Evolutionary conservation across 2,113 vertebrate species (phyloP).

Genomic region (Crocuta crocuta): DNA sequence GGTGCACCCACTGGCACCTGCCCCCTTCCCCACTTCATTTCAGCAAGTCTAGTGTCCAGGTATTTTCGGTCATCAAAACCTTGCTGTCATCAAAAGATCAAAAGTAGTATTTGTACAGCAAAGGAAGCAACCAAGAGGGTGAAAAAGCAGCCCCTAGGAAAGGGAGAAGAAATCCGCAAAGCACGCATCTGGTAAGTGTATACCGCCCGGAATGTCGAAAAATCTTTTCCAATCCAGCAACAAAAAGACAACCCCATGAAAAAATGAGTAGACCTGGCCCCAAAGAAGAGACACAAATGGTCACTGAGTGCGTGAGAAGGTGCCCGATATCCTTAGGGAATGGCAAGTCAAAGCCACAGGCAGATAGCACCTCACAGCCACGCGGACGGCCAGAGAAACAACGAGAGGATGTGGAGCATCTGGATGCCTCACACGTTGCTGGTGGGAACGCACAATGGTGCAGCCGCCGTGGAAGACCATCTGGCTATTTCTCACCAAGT

Average conservation of each 20-base stretch:
- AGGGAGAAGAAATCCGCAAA: background rate
- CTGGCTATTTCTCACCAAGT: background rate
- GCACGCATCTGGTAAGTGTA: background rate
- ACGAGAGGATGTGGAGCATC: accelerated
- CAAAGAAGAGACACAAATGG: background rate
- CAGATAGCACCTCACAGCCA: too few species aligned
- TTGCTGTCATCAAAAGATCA: background rate
- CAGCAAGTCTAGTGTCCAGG: background rate
- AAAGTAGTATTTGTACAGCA: background rate
- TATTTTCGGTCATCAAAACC: background rate
- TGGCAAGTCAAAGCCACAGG: accelerated
- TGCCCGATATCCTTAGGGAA: background rate
- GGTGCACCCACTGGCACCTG: accelerated
- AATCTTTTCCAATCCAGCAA: background rate
- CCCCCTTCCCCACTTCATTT: too few species aligned
- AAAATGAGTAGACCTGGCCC: background rate
- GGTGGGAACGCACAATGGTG: background rate
- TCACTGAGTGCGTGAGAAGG: background rate
- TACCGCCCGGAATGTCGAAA: background rate
- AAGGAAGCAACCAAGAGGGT: background rate
- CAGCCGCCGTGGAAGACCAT: too few species aligned
- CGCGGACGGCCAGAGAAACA: accelerated
- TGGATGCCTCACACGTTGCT: accelerated
- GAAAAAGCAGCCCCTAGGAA: background rate
- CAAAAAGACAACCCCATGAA: background rate